Conservation (phyloP, 2,797 vertebrate genomes). For the Morelia viridis region DNA sequence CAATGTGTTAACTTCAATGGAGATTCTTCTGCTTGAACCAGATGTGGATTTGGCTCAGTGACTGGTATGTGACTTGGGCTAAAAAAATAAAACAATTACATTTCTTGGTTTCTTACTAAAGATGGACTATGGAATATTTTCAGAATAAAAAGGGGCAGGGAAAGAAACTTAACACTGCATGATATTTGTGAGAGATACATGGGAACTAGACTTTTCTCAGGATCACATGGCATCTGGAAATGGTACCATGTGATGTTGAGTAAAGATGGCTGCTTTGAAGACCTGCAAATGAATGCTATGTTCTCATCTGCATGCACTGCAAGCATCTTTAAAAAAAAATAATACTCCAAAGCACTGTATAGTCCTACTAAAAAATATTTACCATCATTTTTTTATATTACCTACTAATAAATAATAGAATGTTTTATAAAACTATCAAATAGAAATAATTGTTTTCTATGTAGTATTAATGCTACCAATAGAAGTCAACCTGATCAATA, state of each 20-base stretch:
- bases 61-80: slow-evolving; percentile 1
- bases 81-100: background rate
- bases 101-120: background rate
- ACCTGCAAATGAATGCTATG: background rate
- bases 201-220: background rate
- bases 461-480: background rate
- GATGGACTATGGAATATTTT: background rate
- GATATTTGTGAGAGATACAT: background rate
- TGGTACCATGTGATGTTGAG: background rate
- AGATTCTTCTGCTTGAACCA: slow-evolving; percentile 27
- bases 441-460: background rate
- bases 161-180: background rate
- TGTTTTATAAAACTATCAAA: background rate
- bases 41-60: background rate
- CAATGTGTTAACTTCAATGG: slow-evolving; percentile 8
- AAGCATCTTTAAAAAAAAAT: background rate
- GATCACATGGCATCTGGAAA: background rate
- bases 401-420: background rate
- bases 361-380: background rate
- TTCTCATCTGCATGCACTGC: background rate
- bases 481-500: background rate
- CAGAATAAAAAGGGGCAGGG: background rate
- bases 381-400: background rate
- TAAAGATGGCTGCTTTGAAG: background rate
- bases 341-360: background rate